Percentiles rank a stretch among this genome's conserved stretches.
Conservation (phyloP, 2,113 vertebrate genomes). For the Kryptolebias marmoratus region DNA sequence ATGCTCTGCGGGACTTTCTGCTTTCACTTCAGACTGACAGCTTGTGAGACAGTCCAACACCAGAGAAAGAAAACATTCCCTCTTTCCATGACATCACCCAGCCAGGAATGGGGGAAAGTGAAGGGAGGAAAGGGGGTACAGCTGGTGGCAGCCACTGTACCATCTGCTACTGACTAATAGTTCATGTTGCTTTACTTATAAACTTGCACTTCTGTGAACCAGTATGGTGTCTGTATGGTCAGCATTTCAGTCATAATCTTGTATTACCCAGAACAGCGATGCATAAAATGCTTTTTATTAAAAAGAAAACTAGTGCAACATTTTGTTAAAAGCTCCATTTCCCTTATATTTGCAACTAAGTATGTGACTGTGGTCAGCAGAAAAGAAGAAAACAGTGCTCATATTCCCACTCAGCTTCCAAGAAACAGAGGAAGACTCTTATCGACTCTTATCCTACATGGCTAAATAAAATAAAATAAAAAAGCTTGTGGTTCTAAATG, state of each 20-base stretch:
- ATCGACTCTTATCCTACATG: too few relatives aligned
- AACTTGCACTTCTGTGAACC: constrained; percentile 77
- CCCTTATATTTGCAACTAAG: neutral
- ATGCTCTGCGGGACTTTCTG: constrained; percentile 79
- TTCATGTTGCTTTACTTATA: constrained; percentile 83
- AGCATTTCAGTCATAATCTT: constrained; percentile 21
- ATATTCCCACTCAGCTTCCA: neutral
- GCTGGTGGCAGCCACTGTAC: constrained; percentile 90
- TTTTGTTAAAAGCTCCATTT: neutral
- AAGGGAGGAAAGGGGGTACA: constrained; percentile 81
- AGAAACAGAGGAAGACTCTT: neutral
- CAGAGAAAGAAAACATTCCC: constrained; percentile 83
- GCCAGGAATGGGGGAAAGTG: constrained; percentile 71
- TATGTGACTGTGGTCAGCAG: neutral
- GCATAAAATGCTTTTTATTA: neutral
- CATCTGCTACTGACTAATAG: constrained; percentile 90
- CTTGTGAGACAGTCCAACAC: constrained; percentile 80
- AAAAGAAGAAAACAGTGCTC: neutral
- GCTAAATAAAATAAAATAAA: neutral
- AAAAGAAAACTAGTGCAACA: constrained; percentile 2
- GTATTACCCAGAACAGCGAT: constrained; percentile 7
- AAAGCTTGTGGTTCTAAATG: neutral
- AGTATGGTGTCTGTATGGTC: constrained; percentile 34
- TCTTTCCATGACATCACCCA: constrained; percentile 91
- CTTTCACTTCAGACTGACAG: constrained; percentile 83